Evolutionary conservation across 2,797 vertebrate species (phyloP), one percentile per base, ranked within the genome.

Genomic region (Scolopax rusticola): DNA sequence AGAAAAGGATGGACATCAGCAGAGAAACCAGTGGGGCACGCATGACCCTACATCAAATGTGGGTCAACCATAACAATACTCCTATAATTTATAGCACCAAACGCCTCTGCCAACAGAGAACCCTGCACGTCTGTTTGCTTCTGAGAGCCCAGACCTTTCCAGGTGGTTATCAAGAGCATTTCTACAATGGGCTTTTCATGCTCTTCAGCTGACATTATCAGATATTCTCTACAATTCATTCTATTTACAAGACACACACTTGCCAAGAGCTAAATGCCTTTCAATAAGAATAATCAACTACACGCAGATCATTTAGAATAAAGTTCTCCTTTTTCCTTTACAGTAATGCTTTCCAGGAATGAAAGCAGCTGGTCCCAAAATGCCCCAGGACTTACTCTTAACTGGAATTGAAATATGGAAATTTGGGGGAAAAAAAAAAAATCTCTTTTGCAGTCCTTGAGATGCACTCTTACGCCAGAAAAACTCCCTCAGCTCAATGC

Each of bases 261-360:
- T 84, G 85, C 88, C 92, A 94, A 68, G 63, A 95, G 93, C 60
- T 71, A 82, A 94, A 90, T 38, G 87, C 69, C 33, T 93, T 59
- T 70, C 85, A 51, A 30, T 6, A 69, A 84, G 56, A 84, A 64
- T 82, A 32, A 45, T 11, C 68, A 33, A 30, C 3, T 75, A 32
- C 57, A 48, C 32, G 30, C 69, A 59, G 83, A 63, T 94, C 14
- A 60, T 84, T 82, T 15, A 68, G 74, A 95, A 23, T 56, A 41
- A n/a, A 79, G 59, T 56, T 81, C 36, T 84, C 65, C 32, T 60
- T 24, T 27, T 84, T 32, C 59, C 89, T 74, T 85, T 45, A 43
- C 65, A 36, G 41, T 2, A 14, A 63, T 30, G 68, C 56, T 96
- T 75, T 59, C 76, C 89, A 84, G 81, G 9, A 76, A 59, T 38